Evolutionary conservation across 2,888 invertebrate species (phyloP).

Genomic region (Epirrhoe alternata): DNA sequence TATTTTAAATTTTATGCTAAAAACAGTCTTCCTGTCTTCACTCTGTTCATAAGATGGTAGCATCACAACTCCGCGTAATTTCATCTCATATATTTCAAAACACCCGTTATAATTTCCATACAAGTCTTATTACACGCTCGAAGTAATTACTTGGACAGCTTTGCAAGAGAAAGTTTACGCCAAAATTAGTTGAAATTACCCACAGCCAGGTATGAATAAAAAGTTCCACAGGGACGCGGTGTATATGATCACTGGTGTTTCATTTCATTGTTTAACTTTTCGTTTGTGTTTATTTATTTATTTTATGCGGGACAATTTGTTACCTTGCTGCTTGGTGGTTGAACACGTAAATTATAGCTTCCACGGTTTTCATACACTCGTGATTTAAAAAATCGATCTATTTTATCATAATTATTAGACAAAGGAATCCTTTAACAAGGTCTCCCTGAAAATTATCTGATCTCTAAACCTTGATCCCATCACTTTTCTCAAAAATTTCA

Average conservation of each 20-base stretch:
- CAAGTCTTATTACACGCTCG: conserved; percentile 46
- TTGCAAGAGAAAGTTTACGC: conserved; percentile 45
- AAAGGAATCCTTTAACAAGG: too few relatives aligned
- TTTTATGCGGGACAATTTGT: conserved; percentile 24
- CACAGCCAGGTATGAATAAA: conserved; percentile 36
- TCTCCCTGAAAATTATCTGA: too few relatives aligned
- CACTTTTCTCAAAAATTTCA: too few relatives aligned
- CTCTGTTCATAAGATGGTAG: not conserved
- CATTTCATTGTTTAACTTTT: conserved; percentile 46
- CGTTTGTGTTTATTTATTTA: conserved; percentile 26
- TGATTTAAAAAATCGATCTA: not conserved
- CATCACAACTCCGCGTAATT: not conserved
- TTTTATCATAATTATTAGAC: not conserved
- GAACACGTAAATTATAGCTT: not conserved
- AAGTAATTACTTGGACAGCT: conserved; percentile 64
- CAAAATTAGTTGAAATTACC: conserved; percentile 59
- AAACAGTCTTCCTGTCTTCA: not conserved
- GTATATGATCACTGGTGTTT: conserved; percentile 41
- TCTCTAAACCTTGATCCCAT: too few relatives aligned
- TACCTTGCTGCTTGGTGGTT: conserved; percentile 3
- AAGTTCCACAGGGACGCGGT: conserved; percentile 43
- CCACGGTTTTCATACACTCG: not conserved
- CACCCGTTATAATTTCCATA: conserved; percentile 13
- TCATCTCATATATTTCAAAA: conserved; percentile 2
- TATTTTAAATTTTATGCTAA: too few relatives aligned